Percentiles rank a stretch among this genome's conserved stretches.
These are phyloP conservation scores for Pipistrellus pipistrellus DNA, from an alignment of 2,797 vertebrate species.

Conservation along the genomic window DNA sequence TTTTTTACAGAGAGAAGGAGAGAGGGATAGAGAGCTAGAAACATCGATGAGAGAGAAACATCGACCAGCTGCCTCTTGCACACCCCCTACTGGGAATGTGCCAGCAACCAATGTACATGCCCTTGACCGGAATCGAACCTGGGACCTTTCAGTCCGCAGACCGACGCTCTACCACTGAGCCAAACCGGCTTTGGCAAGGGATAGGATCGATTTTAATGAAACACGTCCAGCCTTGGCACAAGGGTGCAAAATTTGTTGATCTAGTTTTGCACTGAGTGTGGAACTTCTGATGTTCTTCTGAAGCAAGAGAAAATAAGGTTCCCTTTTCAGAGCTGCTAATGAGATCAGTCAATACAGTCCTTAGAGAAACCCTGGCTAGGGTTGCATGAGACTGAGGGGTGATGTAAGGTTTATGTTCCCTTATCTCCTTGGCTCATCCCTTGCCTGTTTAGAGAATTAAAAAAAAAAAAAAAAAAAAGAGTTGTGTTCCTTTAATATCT, in stretches of 20 bases:
- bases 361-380: background rate
- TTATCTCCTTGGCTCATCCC: slow-evolving; percentile 27
- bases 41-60: too few relatives aligned
- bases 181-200: too few relatives aligned
- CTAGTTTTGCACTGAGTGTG: background rate
- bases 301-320: background rate
- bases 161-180: too few relatives aligned
- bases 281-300: background rate
- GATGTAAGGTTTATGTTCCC: background rate
- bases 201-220: background rate
- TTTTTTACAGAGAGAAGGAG: too few relatives aligned
- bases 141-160: too few relatives aligned
- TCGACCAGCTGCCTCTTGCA: too few relatives aligned
- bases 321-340: background rate
- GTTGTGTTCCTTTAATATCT: background rate
- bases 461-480: too few relatives aligned
- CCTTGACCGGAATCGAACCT: too few relatives aligned
- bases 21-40: too few relatives aligned
- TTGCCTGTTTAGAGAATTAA: background rate
- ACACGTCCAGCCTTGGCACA: background rate
- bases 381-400: background rate
- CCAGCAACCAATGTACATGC: too few relatives aligned
- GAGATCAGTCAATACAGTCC: background rate
- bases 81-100: too few relatives aligned
- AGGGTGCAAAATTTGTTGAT: background rate